These are phyloP conservation scores for Leucophenga montana DNA, from an alignment of 2,888 invertebrate genomes.

Conservation along the genomic window DNA sequence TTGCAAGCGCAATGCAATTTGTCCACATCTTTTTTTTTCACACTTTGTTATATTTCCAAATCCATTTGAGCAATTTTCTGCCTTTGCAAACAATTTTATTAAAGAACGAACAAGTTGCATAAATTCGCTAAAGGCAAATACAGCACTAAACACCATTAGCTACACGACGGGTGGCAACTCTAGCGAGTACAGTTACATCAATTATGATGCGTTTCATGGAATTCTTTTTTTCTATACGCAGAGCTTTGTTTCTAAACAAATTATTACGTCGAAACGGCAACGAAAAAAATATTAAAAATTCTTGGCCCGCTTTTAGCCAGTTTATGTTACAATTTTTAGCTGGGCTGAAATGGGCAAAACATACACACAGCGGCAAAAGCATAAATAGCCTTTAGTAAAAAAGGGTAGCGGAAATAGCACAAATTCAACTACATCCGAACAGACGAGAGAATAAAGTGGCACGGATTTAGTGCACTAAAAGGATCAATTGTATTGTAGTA, in stretches of 20 bases:
- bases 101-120: not conserved
- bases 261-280: not conserved
- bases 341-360: not conserved
- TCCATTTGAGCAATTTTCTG: slow-evolving; percentile 4
- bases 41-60: not conserved
- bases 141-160: slow-evolving; percentile 7
- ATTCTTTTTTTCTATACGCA: not conserved
- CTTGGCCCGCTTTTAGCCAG: too few species aligned
- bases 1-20: too few species aligned
- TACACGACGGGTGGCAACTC: not conserved
- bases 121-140: not conserved
- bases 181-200: slow-evolving; percentile 5
- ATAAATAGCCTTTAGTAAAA: slow-evolving; percentile 21
- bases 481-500: not conserved
- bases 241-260: not conserved
- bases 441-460: not conserved
- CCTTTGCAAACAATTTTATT: slow-evolving; percentile 2
- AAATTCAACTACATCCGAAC: not conserved
- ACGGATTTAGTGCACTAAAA: not conserved
- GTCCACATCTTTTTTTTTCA: not conserved
- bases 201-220: not conserved
- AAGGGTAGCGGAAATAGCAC: not conserved
- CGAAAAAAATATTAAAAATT: not conserved
- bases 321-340: too few species aligned
- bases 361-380: not conserved